phyloP scores from a whole-genome alignment of 2,113 vertebrate genomes.

The Eonycteris spelaea region DNA sequence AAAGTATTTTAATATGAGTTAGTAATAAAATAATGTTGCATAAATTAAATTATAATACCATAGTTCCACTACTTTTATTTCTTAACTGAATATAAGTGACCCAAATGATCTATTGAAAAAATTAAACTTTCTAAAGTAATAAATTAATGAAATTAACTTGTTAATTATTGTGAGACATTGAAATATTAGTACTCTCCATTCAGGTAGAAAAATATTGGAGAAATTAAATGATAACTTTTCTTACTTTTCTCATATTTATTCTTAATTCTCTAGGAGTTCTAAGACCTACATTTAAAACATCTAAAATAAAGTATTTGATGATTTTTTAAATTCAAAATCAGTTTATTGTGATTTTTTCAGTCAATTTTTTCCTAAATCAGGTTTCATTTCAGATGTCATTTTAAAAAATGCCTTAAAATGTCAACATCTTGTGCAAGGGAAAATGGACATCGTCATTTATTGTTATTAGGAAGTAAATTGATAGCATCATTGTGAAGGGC shows the following conservation, averaged over 20 bases:
- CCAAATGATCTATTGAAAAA: constrained; percentile 63
- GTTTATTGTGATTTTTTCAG: not conserved
- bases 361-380: not conserved
- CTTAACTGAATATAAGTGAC: constrained; percentile 40
- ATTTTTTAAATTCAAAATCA: not conserved
- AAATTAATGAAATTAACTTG: constrained; percentile 67
- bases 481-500: not conserved
- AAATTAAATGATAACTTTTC: not conserved
- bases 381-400: not conserved
- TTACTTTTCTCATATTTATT: constrained; percentile 10
- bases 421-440: not conserved
- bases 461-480: not conserved
- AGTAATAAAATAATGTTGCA: constrained; percentile 16
- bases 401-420: not conserved
- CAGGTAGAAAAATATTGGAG: not conserved
- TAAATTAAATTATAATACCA: constrained; percentile 42
- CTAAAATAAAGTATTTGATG: not conserved
- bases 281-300: not conserved
- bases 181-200: constrained; percentile 44
- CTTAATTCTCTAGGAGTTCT: not conserved
- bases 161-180: constrained; percentile 60
- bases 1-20: constrained; percentile 44
- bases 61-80: constrained; percentile 45
- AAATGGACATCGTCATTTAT: not conserved
- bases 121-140: constrained; percentile 64